Conservation (phyloP, 1,140 invertebrate genomes). For the Papilio machaon region DNA sequence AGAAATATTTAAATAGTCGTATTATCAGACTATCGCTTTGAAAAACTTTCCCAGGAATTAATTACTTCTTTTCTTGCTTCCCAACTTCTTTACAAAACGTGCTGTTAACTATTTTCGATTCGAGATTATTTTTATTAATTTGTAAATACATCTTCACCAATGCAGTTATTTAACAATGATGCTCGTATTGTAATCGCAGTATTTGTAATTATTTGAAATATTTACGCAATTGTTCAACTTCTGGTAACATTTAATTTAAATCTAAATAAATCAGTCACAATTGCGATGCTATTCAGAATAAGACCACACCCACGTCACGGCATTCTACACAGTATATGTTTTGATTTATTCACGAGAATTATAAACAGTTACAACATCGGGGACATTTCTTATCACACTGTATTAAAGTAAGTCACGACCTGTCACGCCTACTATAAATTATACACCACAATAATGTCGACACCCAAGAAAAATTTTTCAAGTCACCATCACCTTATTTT, state of each 20-base stretch:
- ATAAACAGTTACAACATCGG: constrained; percentile 3
- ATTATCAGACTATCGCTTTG: too few species aligned
- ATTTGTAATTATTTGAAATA: too few species aligned
- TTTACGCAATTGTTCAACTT: too few species aligned
- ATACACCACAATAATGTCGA: background rate
- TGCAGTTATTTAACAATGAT: background rate
- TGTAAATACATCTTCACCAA: background rate
- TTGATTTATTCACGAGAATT: constrained; percentile 5
- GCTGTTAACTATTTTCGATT: background rate
- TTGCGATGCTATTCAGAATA: background rate
- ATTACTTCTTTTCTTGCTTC: too few species aligned
- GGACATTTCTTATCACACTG: background rate
- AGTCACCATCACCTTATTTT: background rate
- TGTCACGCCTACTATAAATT: constrained; percentile 10
- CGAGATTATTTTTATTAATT: background rate
- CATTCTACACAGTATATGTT: background rate
- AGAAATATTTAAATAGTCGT: too few species aligned
- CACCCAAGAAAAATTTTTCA: background rate
- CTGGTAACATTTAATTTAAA: too few species aligned
- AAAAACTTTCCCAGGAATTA: background rate
- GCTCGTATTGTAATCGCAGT: too few species aligned
- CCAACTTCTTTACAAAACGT: background rate
- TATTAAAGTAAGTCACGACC: constrained; percentile 7
- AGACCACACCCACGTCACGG: background rate
- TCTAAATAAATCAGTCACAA: too few species aligned